phyloP scores from a whole-genome alignment of 2,797 vertebrate genomes.

The Synaphobranchus kaupii region DNA sequence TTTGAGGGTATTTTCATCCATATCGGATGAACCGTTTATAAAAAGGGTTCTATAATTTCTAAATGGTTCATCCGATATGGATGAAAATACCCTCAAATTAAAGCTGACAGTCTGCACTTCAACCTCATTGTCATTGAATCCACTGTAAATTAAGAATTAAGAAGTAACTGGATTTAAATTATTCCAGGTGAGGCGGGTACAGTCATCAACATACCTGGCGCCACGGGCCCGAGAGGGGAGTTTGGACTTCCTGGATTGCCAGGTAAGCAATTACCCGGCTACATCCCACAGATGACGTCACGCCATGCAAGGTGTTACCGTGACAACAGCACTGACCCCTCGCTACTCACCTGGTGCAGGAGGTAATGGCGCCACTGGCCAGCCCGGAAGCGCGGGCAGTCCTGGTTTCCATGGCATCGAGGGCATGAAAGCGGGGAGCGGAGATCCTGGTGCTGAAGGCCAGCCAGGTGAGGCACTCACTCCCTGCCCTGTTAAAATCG shows the following conservation, averaged over 20 bases:
- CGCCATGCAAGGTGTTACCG: neutral
- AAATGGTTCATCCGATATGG: no score
- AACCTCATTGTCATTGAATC: no score
- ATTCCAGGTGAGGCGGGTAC: slow-evolving; percentile 75
- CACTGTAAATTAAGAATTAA: neutral
- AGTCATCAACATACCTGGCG: slow-evolving; percentile 79
- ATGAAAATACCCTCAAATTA: no score
- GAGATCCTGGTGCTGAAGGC: slow-evolving; percentile 63
- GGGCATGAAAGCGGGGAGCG: slow-evolving; percentile 65
- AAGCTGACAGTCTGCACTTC: no score
- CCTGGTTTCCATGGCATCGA: slow-evolving; percentile 71
- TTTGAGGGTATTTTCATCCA: no score
- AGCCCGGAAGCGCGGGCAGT: slow-evolving; percentile 60
- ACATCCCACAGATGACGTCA: neutral
- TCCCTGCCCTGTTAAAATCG: neutral
- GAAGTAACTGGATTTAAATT: slow-evolving; percentile 30
- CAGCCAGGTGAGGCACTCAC: slow-evolving; percentile 54
- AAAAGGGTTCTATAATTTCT: no score
- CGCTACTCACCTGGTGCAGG: slow-evolving; percentile 54
- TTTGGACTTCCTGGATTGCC: slow-evolving; percentile 71
- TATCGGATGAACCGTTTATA: no score
- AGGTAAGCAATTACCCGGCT: slow-evolving; percentile 73
- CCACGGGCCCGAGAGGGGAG: slow-evolving; percentile 82
- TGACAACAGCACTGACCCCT: neutral
- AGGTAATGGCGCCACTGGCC: slow-evolving; percentile 59